Conservation (phyloP, 2,797 vertebrate genomes). For the Onychomys torridus region DNA sequence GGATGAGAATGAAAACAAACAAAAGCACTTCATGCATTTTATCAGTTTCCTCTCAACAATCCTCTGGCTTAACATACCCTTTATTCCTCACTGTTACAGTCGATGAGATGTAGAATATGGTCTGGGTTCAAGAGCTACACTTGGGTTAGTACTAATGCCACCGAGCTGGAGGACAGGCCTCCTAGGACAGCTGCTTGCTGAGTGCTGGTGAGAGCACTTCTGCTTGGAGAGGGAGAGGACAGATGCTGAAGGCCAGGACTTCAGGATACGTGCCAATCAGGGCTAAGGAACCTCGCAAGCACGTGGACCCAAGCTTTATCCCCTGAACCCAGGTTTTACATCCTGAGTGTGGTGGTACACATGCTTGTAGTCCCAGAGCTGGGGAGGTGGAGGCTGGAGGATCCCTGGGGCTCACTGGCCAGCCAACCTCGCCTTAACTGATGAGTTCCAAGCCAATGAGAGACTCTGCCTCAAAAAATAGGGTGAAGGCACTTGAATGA, state of each 20-base stretch:
- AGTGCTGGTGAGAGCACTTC: background rate
- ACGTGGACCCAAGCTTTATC: too few species aligned
- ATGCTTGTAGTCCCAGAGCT: background rate
- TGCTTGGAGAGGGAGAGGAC: background rate
- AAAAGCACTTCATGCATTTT: background rate
- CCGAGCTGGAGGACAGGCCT: background rate
- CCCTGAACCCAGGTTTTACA: background rate
- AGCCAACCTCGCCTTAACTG: background rate
- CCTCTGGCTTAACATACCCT: background rate
- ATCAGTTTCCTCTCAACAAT: background rate
- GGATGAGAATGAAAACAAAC: background rate
- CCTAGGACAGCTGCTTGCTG: background rate
- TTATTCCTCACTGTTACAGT: background rate
- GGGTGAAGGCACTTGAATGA: background rate
- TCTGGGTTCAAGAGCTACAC: background rate
- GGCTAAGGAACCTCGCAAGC: background rate
- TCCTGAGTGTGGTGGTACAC: background rate
- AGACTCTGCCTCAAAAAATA: background rate
- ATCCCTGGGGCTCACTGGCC: background rate
- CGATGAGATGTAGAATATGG: background rate
- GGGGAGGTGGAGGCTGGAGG: background rate
- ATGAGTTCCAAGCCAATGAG: background rate
- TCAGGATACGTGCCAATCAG: background rate
- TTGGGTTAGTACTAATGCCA: background rate
- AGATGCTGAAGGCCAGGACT: background rate